Evolutionary conservation across 1,140 invertebrate species (phyloP), one percentile per base, ranked within the genome.

Genomic region (Aphaenogaster rudis): DNA sequence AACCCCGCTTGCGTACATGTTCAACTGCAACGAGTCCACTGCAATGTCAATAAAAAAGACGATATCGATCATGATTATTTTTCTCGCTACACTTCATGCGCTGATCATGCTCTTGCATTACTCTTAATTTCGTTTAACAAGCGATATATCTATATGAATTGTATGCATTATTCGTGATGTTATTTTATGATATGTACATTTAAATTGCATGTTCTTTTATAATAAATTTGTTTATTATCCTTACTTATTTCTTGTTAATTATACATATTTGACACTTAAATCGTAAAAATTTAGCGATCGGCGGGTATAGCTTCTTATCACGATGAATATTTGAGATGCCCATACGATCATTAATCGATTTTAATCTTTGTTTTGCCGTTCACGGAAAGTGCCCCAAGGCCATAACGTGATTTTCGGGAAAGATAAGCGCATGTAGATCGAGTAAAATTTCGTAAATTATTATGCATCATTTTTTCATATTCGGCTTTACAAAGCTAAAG

Each of bases 21-120:
- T 95, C 93, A 95, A 94, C 93, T 95, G 95, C 91, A 95, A 57
- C 92, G 94, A 91, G 89, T 95, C 94, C 94, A 94, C 95, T 95
- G 94, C 42, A 95, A 95, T 86, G 63, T 86, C 17, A 92, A 84
- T 13, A 88, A 86, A 69, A 61, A 69, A 59, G 39, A 63, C 57
- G 61, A 39, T 57, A 69, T 87, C 42, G 39, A 67, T 77, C 61
- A 78, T 13, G 52, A 82, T 86, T 48, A 67, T 28, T 80, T 52
- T 50, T 28, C n/a, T 64, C 39, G 15, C 15, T 39, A 85, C 15
- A 50, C 11, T 59, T 42, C 17, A 21, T 7, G n/a, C n/a, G 8
- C 4, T 86, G 15, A 54, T 85, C 76, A 28, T 45, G 15, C 7
- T 28, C 13, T 50, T 52, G 28, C n/a, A n/a, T 72, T 54, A 78